Conservation (phyloP, 2,888 invertebrate genomes). For the Andrena bucephala region DNA sequence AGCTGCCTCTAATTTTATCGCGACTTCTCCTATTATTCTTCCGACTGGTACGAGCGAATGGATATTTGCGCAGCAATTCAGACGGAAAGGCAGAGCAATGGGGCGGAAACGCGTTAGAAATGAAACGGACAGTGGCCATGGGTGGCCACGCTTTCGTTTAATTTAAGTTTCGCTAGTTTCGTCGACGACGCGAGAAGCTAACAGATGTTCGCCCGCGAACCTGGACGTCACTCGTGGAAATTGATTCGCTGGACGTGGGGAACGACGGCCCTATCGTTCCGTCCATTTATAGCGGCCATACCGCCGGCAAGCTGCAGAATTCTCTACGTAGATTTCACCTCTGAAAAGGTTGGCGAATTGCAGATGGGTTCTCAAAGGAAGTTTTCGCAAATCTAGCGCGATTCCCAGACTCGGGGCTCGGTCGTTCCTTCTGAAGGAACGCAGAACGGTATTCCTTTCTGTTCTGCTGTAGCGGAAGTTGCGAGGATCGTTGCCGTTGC, state of each 20-base stretch:
- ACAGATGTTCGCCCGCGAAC: not conserved
- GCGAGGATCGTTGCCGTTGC: slow-evolving; percentile 26
- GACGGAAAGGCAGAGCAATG: not conserved
- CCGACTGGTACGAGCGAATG: not conserved
- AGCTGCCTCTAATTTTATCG: not conserved
- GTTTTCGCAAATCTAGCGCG: not conserved
- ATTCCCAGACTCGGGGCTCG: not conserved
- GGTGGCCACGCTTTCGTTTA: not conserved
- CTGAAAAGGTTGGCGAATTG: not conserved
- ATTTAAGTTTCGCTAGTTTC: not conserved
- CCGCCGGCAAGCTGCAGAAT: not conserved
- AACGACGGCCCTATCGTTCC: not conserved
- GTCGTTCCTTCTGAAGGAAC: not conserved
- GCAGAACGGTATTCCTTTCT: not conserved
- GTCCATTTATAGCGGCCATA: not conserved
- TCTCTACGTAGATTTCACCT: not conserved
- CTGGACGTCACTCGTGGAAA: not conserved
- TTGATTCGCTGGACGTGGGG: not conserved
- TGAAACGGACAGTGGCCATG: not conserved
- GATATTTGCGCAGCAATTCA: not conserved
- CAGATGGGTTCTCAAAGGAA: not conserved
- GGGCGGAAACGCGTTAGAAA: not conserved
- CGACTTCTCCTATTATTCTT: not conserved
- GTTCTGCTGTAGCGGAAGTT: not conserved
- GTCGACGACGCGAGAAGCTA: not conserved